Conservation (phyloP, 1,140 invertebrate genomes). For the Microplitis mediator region DNA sequence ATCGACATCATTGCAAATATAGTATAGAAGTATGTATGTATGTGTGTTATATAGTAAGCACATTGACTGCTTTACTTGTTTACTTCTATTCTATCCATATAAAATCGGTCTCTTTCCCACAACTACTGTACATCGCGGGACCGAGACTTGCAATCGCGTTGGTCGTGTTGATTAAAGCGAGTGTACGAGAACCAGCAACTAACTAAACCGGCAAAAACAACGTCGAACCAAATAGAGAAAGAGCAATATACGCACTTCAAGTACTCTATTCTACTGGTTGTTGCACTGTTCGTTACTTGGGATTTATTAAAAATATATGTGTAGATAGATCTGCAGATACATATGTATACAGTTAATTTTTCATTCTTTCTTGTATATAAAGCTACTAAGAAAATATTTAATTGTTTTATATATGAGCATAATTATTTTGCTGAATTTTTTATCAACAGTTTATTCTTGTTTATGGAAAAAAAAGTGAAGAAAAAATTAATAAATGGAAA, state of each 20-base stretch:
- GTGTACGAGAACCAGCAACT: slow-evolving; percentile 7
- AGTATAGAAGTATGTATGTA: too few species aligned
- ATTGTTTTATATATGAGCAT: too few species aligned
- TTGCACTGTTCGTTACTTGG: background rate
- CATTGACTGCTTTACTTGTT: slow-evolving; percentile 12
- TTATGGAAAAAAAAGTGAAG: too few species aligned
- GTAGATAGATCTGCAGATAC: background rate
- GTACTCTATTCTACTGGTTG: background rate
- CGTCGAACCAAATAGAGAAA: slow-evolving; percentile 25
- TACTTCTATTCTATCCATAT: background rate
- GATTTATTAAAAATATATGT: background rate
- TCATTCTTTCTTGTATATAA: too few species aligned
- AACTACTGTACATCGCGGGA: background rate
- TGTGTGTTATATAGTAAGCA: background rate
- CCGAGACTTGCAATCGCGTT: slow-evolving; percentile 10
- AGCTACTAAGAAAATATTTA: too few species aligned
- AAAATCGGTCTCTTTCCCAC: slow-evolving; percentile 28
- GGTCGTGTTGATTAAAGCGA: slow-evolving; percentile 24
- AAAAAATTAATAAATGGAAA: too few species aligned
- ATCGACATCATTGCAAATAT: too few species aligned
- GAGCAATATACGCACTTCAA: slow-evolving; percentile 16
- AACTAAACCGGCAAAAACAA: slow-evolving; percentile 10
- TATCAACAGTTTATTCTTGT: too few species aligned
- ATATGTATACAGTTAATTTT: too few species aligned
- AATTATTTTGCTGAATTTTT: too few species aligned